A percentile compares a stretch with the other conserved stretches of the same genome.
Evolutionary conservation across 2,113 vertebrate genomes (phyloP).

Genomic region (Zingel zingel): DNA sequence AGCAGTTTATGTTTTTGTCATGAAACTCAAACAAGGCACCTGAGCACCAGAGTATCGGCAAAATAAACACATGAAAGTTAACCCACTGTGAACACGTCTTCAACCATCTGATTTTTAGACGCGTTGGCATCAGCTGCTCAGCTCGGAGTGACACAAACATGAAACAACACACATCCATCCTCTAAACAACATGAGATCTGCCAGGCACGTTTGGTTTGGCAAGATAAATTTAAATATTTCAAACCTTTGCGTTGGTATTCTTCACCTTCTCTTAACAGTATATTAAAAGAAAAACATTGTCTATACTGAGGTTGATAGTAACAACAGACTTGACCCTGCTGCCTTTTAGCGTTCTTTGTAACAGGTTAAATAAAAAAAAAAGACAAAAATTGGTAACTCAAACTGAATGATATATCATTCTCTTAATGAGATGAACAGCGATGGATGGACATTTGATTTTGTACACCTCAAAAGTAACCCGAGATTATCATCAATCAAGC

Average conservation of each 20-base stretch:
- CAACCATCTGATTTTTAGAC: neutral
- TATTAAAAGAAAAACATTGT: neutral
- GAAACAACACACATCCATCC: slow-evolving; percentile 4
- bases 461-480: slow-evolving; percentile 36
- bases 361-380: slow-evolving; percentile 11
- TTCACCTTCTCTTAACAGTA: neutral
- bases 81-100: neutral
- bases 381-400: slow-evolving; percentile 3
- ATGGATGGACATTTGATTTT: neutral
- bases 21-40: slow-evolving; percentile 5
- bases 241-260: slow-evolving; percentile 4
- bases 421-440: too few relatives aligned
- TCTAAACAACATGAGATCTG: slow-evolving; percentile 13
- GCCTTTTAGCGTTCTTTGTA: slow-evolving; percentile 15
- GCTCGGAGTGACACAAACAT: slow-evolving; percentile 22
- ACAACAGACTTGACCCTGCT: neutral
- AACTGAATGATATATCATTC: slow-evolving; percentile 34
- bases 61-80: neutral
- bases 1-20: neutral
- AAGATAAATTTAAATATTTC: slow-evolving; percentile 11
- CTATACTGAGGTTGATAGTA: neutral
- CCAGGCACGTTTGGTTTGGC: slow-evolving; percentile 56
- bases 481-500: slow-evolving; percentile 37
- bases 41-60: slow-evolving; percentile 11
- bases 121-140: neutral